Evolutionary conservation across 2,113 vertebrate species (phyloP), one percentile per base, ranked within the genome.

Genomic region (Psophia crepitans): DNA sequence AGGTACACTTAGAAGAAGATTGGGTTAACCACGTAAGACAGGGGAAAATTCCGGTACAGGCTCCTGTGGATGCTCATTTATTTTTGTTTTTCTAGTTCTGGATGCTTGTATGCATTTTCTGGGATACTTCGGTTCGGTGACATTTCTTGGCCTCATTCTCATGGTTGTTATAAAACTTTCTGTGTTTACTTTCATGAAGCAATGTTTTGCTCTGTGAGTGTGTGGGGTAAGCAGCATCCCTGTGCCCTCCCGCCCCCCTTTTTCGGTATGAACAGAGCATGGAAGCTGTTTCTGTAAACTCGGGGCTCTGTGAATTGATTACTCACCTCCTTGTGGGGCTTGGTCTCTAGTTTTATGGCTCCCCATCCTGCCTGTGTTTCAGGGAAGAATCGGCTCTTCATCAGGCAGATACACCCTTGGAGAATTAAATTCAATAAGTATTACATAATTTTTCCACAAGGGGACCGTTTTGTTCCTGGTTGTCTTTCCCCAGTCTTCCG

Each of bases 401-500:
- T 94, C 30, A 39, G 51, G 27, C 37, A 53, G 32, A 57, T 79
- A 68, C n/a, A 93, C 41, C 43, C 79, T 87, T 66, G 81, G 61
- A 94, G 82, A 87, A 91, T 77, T 86, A 94, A 57, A 73, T 85
- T 93, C 95, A 89, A 68, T 75, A 61, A 49, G 14, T 58, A 19
- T 95, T 94, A 91, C 79, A 53, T 93, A 87, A 90, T 92, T 92
- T 89, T 86, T 70, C 85, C 84, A 84, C 84, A 91, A 87, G 80
- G 77, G 89, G 54, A 96, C 44, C n/a, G 22, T 95, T 93, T 95
- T 89, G 54, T 96, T 97, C 84, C 93, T 75, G 20, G 51, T 88
- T 94, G 84, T 83, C 80, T 84, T 74, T 96, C 93, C 30, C 28
- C 57, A 92, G 46, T 89, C 96, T 96, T 97, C 95, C 78, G 97